Evolutionary conservation across 2,888 invertebrate species (phyloP).

Genomic region (Harmothoe impar): DNA sequence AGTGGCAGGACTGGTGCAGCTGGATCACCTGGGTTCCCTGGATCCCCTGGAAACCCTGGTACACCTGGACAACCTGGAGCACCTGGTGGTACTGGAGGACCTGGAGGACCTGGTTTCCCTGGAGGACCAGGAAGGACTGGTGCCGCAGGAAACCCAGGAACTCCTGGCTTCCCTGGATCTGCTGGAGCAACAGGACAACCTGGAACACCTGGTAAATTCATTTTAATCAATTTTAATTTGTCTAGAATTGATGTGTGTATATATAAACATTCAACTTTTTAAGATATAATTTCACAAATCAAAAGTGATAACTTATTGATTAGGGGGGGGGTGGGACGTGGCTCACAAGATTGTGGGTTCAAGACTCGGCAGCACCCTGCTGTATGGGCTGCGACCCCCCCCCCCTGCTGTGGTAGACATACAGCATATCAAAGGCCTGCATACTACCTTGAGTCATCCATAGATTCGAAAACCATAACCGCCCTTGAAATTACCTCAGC

Average conservation of each 20-base stretch:
- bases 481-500: no score
- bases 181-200: conserved; percentile 46
- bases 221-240: background rate
- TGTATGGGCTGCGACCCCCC: no score
- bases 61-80: conserved; percentile 60
- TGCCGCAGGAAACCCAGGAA: background rate
- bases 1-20: conserved; percentile 17
- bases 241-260: background rate
- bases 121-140: background rate
- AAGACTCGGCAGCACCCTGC: no score
- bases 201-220: conserved; percentile 59
- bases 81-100: conserved; percentile 48
- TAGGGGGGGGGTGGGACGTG: no score
- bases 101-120: conserved; percentile 35
- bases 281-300: no score
- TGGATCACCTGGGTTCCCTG: conserved; percentile 53
- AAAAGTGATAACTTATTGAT: no score
- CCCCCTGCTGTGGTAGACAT: no score
- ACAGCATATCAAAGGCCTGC: no score
- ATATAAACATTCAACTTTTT: background rate
- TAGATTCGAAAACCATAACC: no score
- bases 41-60: conserved; percentile 60
- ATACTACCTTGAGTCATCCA: no score
- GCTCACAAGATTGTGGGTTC: no score
- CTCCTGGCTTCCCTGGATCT: conserved; percentile 48